phyloP scores from a whole-genome alignment of 2,113 vertebrate species.

The Podiceps cristatus region DNA sequence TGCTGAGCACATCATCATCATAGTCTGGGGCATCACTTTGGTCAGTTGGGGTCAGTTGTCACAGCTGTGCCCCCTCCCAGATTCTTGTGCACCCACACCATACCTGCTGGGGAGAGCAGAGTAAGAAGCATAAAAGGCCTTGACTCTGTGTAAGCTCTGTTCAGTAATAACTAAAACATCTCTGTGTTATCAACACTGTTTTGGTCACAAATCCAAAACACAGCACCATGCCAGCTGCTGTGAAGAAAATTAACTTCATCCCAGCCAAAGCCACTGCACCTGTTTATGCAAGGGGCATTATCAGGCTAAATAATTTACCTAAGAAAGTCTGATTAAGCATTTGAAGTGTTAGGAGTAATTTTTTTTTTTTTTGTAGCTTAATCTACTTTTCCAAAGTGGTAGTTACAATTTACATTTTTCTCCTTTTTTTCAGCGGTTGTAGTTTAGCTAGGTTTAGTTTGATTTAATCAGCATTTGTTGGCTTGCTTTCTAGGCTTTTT shows the following conservation, averaged over 20 bases:
- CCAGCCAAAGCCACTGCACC: neutral
- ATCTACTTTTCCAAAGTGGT: neutral
- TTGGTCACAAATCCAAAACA: neutral
- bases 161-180: neutral
- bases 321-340: neutral
- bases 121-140: neutral
- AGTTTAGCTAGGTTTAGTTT: neutral
- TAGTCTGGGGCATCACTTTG: neutral
- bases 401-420: neutral
- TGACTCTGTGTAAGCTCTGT: neutral
- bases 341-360: neutral
- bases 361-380: neutral
- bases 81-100: neutral
- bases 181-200: neutral
- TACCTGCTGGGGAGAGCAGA: neutral
- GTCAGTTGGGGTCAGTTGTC: neutral
- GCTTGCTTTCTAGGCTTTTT: neutral
- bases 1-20: neutral
- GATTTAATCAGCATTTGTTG: neutral
- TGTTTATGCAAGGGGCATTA: neutral
- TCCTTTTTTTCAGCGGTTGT: neutral
- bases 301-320: neutral
- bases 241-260: neutral
- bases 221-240: neutral
- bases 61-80: neutral